These are phyloP conservation scores for Pluvialis apricaria DNA, from an alignment of 2,113 vertebrate species.

Conservation along the genomic window DNA sequence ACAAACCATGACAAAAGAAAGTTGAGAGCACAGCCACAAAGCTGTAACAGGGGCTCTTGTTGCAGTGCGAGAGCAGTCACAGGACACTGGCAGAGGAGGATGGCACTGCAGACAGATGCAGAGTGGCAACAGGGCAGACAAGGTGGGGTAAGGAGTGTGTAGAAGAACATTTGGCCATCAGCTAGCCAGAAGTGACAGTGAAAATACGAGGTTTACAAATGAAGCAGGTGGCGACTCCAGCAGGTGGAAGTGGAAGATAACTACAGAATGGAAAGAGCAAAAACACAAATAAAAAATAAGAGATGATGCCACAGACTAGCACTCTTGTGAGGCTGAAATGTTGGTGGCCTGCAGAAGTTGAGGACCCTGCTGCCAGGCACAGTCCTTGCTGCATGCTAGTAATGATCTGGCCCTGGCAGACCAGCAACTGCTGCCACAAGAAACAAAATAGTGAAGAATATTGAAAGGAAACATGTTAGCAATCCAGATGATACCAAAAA, in stretches of 20 bases:
- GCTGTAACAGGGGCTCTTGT: neutral
- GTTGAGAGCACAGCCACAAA: neutral
- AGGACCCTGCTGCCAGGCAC: neutral
- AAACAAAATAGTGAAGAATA: neutral
- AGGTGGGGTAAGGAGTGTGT: neutral
- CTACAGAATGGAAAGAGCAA: neutral
- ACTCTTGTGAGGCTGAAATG: neutral
- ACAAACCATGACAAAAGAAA: neutral
- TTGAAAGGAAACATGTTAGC: neutral
- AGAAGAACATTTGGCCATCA: neutral
- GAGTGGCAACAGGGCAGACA: neutral
- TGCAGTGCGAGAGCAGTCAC: neutral
- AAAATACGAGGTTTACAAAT: neutral
- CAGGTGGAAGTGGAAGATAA: neutral
- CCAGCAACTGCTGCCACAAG: neutral
- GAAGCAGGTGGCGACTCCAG: neutral
- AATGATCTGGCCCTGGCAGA: neutral
- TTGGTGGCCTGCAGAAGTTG: neutral
- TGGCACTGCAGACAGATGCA: neutral
- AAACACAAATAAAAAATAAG: neutral
- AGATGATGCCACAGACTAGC: accelerated
- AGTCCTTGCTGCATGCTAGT: accelerated
- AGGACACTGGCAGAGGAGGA: neutral
- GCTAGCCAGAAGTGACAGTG: neutral
- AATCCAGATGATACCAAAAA: neutral